These are phyloP conservation scores for Dendrolimus houi DNA, from an alignment of 2,888 invertebrate species.

Conservation along the genomic window DNA sequence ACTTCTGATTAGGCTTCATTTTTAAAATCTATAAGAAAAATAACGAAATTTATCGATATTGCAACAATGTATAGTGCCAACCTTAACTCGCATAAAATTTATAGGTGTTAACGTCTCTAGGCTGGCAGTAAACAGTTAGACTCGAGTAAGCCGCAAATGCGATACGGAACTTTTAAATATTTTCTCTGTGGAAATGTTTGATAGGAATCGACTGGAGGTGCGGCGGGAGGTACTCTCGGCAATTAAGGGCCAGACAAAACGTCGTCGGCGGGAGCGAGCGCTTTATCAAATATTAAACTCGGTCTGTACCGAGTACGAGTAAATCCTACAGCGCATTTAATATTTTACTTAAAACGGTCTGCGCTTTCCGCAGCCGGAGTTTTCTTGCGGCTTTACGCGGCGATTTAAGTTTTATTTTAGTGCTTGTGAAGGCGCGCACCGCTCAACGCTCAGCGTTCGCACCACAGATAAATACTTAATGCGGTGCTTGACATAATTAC, in stretches of 20 bases:
- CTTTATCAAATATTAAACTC: conserved; percentile 63
- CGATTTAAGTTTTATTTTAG: conserved; percentile 62
- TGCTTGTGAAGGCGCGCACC: conserved; percentile 32
- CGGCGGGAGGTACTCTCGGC: conserved; percentile 46
- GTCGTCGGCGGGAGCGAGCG: conserved; percentile 40
- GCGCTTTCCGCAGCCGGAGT: conserved; percentile 52
- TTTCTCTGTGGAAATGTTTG: conserved; percentile 20
- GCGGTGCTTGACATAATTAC: conserved; percentile 32
- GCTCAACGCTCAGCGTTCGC: conserved; percentile 27
- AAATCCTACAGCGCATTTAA: conserved; percentile 64
- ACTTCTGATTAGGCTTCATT: conserved; percentile 31
- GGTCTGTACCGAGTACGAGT: conserved; percentile 42
- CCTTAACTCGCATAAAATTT: conserved; percentile 57
- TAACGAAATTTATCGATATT: conserved; percentile 58
- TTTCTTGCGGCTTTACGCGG: conserved; percentile 47
- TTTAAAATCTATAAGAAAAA: conserved; percentile 47
- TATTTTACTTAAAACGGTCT: conserved; percentile 69
- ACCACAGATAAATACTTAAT: conserved; percentile 40
- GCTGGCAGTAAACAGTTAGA: conserved; percentile 61
- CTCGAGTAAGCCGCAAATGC: conserved; percentile 32
- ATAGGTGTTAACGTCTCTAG: conserved; percentile 63
- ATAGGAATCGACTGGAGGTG: conserved; percentile 1
- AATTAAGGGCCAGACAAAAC: conserved; percentile 62
- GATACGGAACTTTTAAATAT: conserved; percentile 53
- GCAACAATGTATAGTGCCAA: conserved; percentile 60